phyloP scores from a whole-genome alignment of 37 sponge, comb jelly and placozoan species.

The Aplysina aerophoba region DNA sequence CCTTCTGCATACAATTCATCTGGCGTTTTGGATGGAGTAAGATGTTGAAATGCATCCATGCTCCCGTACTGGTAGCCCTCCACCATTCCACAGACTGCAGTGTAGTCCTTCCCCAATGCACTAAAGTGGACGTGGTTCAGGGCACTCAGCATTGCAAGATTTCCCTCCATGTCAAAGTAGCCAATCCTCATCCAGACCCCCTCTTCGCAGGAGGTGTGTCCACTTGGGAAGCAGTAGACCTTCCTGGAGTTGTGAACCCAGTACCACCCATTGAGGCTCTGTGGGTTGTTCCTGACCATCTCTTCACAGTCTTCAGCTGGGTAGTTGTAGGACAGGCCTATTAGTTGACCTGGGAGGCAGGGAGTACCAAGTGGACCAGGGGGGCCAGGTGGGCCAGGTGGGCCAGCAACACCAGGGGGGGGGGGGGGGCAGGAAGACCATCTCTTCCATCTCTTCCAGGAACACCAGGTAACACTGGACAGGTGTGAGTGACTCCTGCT shows the following conservation, averaged over 20 bases:
- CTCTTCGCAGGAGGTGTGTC: constrained; percentile 20
- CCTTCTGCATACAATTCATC: constrained; percentile 2
- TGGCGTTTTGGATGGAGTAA: background rate
- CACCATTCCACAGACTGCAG: constrained; percentile 17
- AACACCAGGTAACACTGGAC: too few species aligned
- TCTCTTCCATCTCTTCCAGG: too few species aligned
- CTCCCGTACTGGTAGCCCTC: constrained; percentile 8
- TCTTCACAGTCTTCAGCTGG: constrained; percentile 13
- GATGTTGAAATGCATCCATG: background rate
- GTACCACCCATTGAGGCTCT: constrained; percentile 5
- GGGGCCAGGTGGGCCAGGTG: too few species aligned
- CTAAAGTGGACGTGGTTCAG: constrained; percentile 11
- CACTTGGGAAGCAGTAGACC: constrained; percentile 11
- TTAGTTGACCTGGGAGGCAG: too few species aligned
- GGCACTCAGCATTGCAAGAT: background rate
- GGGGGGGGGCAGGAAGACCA: too few species aligned
- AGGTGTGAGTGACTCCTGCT: too few species aligned
- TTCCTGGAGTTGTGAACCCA: background rate
- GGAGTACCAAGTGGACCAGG: too few species aligned
- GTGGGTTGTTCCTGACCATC: background rate
- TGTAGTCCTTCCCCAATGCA: constrained; percentile 17
- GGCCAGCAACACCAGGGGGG: too few species aligned
- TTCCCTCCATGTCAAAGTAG: background rate
- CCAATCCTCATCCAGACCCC: constrained; percentile 36
- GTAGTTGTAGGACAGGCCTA: background rate